phyloP scores from a whole-genome alignment of 2,113 vertebrate species.

The Pagrus major region DNA sequence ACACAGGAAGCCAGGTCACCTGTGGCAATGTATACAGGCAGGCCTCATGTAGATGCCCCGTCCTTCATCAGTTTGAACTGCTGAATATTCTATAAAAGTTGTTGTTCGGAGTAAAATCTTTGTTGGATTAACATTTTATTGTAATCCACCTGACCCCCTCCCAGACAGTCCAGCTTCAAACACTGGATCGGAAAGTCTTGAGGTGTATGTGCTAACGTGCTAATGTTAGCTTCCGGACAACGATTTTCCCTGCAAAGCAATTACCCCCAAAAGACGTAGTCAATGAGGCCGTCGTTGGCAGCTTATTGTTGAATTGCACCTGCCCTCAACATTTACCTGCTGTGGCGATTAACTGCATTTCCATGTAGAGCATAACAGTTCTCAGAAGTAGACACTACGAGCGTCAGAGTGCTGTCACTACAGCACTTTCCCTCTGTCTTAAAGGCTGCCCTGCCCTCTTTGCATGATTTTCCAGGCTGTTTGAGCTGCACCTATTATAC shows the following conservation, averaged over 20 bases:
- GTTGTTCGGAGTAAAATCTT: background rate
- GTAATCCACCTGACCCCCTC: background rate
- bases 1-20: background rate
- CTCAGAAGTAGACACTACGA: background rate
- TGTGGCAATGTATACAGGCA: background rate
- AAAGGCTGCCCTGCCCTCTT: background rate
- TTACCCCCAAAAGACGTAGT: background rate
- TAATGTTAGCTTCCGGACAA: conserved; percentile 9
- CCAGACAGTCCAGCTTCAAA: background rate
- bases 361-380: background rate
- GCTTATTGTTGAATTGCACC: background rate
- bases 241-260: background rate
- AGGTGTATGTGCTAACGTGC: background rate
- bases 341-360: background rate
- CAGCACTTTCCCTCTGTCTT: background rate
- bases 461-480: background rate
- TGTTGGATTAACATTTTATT: background rate
- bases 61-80: background rate
- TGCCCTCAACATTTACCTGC: background rate
- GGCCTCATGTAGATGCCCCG: background rate
- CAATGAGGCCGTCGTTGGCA: too few species aligned
- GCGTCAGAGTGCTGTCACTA: background rate
- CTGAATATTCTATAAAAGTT: background rate
- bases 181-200: background rate
- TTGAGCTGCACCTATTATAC: background rate